Evolutionary conservation across 2,797 vertebrate genomes (phyloP).

Genomic region (Sciurus vulgaris): DNA sequence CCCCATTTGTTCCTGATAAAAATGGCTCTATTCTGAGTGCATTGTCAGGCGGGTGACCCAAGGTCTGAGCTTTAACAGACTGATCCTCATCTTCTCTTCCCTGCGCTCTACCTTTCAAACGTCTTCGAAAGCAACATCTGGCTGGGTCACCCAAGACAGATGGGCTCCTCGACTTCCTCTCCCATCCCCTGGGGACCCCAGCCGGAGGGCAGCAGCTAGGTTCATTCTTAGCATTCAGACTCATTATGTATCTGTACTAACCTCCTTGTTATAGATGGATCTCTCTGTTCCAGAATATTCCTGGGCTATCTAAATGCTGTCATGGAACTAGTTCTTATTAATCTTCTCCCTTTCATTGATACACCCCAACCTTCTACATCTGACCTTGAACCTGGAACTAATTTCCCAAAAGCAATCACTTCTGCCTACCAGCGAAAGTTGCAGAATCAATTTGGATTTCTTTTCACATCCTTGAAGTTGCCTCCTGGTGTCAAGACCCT

Average conservation of each 20-base stretch:
- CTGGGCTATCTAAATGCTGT: neutral
- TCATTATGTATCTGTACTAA: neutral
- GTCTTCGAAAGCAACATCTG: neutral
- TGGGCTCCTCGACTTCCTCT: neutral
- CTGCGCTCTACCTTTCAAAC: neutral
- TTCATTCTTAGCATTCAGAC: neutral
- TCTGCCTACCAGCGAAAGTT: neutral
- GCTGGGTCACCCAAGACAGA: neutral
- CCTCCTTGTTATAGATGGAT: neutral
- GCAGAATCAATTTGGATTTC: neutral
- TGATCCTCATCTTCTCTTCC: neutral
- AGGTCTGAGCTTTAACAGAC: neutral
- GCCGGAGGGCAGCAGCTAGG: neutral
- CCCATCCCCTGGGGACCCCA: neutral
- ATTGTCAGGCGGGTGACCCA: neutral
- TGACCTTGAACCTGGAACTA: neutral
- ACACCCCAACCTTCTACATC: neutral
- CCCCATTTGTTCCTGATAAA: slow-evolving; percentile 66
- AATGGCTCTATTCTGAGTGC: slow-evolving; percentile 18
- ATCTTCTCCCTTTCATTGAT: slow-evolving; percentile 19
- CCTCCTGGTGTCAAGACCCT: slow-evolving; percentile 38
- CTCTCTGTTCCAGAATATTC: neutral
- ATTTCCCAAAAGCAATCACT: slow-evolving; percentile 5
- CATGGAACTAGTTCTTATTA: neutral
- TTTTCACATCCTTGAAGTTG: neutral